Percentiles rank a stretch among this genome's conserved stretches.
Evolutionary conservation across 2,888 invertebrate genomes (phyloP).

Genomic region (Anodontia alba): DNA sequence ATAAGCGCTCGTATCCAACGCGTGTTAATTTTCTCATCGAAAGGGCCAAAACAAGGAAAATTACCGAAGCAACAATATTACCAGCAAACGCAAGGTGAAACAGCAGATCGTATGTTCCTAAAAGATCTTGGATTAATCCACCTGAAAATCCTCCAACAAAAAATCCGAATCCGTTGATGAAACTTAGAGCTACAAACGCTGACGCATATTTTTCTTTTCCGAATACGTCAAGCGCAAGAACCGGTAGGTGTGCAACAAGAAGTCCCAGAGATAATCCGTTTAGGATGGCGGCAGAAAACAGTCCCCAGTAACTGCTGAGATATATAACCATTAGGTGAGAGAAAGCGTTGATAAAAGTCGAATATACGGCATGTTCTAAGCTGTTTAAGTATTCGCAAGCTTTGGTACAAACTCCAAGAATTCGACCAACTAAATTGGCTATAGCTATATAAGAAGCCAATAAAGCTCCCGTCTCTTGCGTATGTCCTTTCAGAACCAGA

Average conservation of each 20-base stretch:
- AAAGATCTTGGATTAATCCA: neutral
- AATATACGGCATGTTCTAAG: neutral
- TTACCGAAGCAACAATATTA: neutral
- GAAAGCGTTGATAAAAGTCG: neutral
- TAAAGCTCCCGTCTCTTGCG: neutral
- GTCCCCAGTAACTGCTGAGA: neutral
- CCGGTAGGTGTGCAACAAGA: neutral
- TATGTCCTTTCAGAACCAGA: neutral
- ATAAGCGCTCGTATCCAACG: too few species aligned
- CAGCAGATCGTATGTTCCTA: neutral
- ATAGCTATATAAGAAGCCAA: neutral
- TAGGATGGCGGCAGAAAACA: slow-evolving; percentile 1
- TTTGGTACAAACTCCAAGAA: neutral
- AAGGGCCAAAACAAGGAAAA: neutral
- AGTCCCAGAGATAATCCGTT: neutral
- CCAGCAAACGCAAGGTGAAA: neutral
- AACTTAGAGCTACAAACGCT: neutral
- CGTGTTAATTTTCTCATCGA: neutral
- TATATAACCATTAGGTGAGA: slow-evolving; percentile 9
- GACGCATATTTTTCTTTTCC: slow-evolving; percentile 6
- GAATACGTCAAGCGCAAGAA: neutral
- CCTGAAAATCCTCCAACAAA: neutral
- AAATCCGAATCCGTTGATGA: neutral
- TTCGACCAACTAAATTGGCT: neutral
- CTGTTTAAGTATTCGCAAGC: neutral